Evolutionary conservation across 1,140 invertebrate genomes (phyloP), one percentile per base, ranked within the genome.

Genomic region (Agrilus planipennis): DNA sequence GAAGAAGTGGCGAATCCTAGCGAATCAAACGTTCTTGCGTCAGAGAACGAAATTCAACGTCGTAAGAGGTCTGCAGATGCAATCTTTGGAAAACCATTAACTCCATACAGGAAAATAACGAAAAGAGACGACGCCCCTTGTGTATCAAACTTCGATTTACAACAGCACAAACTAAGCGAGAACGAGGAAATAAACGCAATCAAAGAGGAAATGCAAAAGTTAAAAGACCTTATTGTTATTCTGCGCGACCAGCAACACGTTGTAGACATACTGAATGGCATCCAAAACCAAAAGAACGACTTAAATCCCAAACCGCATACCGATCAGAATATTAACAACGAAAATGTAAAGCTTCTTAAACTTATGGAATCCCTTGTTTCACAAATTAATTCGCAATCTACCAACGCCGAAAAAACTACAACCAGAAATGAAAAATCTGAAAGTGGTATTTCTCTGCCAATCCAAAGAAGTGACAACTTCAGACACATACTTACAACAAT

Each of bases 231-330:
- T 11, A 47, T 57, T 11, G 7, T 40, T 12, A 35, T 60, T 12
- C 34, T 60, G 4, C 47, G 48, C 34, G 54, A 60, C 23, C 57
- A 60, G 39, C 50, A 55, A 41, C 38, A 48, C 19, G 42, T 46
- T 30, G 20, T 46, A 14, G 34, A 16, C 20, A 27, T 42, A 11
- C 14, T 46, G 16, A 36, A 38, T n/a, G 34, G 42, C 3, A 11
- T 46, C 16, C 34, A 45, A 7, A 19, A 23, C 23, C 36, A 20
- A 36, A 21, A 12, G 22, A 39, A 34, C n/a, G 21, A n/a, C n/a
- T n/a, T n/a, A n/a, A n/a, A n/a, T n/a, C n/a, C n/a, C n/a, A n/a
- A n/a, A n/a, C n/a, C n/a, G n/a, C n/a, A n/a, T n/a, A n/a, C n/a
- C n/a, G n/a, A n/a, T n/a, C n/a, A n/a, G n/a, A n/a, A n/a, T n/a